A percentile compares a stretch with the other conserved stretches of the same genome.
Conservation (phyloP, 2,113 vertebrate genomes). For the Piprites chloris region DNA sequence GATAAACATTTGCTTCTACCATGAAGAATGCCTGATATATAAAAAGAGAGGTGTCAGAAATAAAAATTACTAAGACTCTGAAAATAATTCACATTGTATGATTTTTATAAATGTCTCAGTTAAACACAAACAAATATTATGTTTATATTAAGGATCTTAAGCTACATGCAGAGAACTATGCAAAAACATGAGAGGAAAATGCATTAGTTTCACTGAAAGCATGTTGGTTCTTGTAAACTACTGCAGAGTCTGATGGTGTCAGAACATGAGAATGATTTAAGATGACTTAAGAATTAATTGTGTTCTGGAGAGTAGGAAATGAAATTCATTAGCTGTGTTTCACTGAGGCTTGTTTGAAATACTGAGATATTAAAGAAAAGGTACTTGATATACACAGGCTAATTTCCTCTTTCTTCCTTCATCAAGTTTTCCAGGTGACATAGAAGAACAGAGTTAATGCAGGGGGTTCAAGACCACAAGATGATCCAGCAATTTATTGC, state of each 20-base stretch:
- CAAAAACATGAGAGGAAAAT: background rate
- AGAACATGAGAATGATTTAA: background rate
- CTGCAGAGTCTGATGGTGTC: background rate
- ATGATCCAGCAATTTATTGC: background rate
- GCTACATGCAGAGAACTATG: background rate
- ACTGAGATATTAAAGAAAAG: background rate
- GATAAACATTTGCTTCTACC: background rate
- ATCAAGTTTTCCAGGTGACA: background rate
- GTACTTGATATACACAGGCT: background rate
- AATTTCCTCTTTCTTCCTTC: background rate
- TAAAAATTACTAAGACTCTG: background rate
- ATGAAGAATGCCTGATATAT: background rate
- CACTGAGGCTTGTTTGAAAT: background rate
- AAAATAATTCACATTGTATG: background rate
- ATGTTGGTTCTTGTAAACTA: background rate
- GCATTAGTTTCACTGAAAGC: background rate
- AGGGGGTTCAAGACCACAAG: background rate
- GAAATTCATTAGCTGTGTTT: background rate
- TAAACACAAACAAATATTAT: background rate
- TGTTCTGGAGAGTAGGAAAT: background rate
- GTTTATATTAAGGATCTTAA: background rate
- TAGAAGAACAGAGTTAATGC: background rate
- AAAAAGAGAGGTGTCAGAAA: background rate
- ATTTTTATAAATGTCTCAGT: background rate
- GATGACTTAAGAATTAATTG: background rate